Base-by-base conservation (phyloP, 1,140 invertebrate genomes). In the Psix sp. region DNA sequence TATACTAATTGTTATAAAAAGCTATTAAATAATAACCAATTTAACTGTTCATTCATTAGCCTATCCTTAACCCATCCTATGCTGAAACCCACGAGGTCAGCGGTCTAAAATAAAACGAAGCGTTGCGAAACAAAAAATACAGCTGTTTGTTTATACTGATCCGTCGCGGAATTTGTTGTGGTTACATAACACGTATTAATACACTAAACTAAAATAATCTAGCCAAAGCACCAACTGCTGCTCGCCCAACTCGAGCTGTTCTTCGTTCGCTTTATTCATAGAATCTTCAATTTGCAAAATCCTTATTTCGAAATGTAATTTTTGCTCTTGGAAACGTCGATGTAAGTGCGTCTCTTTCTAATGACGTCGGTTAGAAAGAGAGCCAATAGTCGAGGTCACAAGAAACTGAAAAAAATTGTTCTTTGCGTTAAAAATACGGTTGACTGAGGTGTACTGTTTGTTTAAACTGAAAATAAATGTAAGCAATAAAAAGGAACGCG, bases 121-220 rank as follows among this genome's bases (percentile, higher is more conserved):
- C n/a, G n/a, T 59, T 40, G 20, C 21, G 29, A 48, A 35, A 67
- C 26, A 21, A 42, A 60, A 15, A 6, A 20, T 56, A 3, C 35
- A n/a, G 20, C 35, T 51, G 51, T 77, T 84, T 84, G 78, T 84
- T 84, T 84, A 84, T 83, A 81, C 80, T 79, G 83, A 84, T 83
- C 82, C 77, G 80, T 82, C 79, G 66, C 54, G 49, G 79, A 5
- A n/a, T 80, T 82, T 83, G 67, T 78, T 80, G 74, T 68, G 56
- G 63, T 86, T 86, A 84, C 70, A 76, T 84, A 86, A 86, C 51
- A 17, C 68, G 57, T 82, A 81, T 82, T 80, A 81, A 83, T 82
- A 79, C 54, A 62, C 36, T 59, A 43, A 57, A 73, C 77, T 49
- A 82, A 77, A 84, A 84, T 84, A 84, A 80, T 71, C 54, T 31